Evolutionary conservation across 2,113 vertebrate species (phyloP), one percentile per base, ranked within the genome.

Genomic region (Butorides virescens): DNA sequence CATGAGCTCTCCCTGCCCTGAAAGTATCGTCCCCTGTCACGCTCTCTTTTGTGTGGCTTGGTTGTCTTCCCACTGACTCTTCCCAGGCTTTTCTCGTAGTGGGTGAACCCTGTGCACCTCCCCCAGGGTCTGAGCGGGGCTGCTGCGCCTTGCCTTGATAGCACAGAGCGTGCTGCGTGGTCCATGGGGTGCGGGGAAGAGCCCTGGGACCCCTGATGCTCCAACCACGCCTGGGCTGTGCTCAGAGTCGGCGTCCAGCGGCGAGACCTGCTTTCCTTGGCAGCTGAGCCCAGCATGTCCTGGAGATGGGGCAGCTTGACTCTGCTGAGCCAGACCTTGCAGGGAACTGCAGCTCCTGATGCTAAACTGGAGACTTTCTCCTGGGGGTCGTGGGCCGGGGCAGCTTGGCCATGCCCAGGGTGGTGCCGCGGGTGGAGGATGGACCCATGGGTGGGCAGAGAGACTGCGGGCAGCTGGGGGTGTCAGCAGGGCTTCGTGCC

Each of bases 111-210:
- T 25, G 15, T 30, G 68, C 59, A 10, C 55, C 42, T 56, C 37
- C 37, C 37, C 65, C 0, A 0, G 59, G 52, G 70, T 88, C 88
- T 39, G 77, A 59, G 61, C 70, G 34, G 66, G 81, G 85, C 29
- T 66, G 66, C 52, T 47, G 39, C 0, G 0, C 0, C 0, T 67
- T 18, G 15, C 21, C 58, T 34, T 21, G 58, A 27, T 47, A 65
- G 26, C 44, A 23, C 32, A 32, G 53, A 39, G 39, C 0, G 1
- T 67, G 13, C 72, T 39, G 80, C 11, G 2, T 37, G 56, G 27
- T 71, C 61, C 1, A 0, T 1, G 21, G 67, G 53, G 49, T 8
- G 6, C 0, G 1, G 49, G 15, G 8, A 78, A 71, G 58, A 68
- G 67, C 27, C 53, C 52, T 19, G 63, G 68, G 59, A 70, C 59